These are phyloP conservation scores for Macrocentrus cingulum DNA, from an alignment of 1,140 invertebrate species.

Conservation along the genomic window DNA sequence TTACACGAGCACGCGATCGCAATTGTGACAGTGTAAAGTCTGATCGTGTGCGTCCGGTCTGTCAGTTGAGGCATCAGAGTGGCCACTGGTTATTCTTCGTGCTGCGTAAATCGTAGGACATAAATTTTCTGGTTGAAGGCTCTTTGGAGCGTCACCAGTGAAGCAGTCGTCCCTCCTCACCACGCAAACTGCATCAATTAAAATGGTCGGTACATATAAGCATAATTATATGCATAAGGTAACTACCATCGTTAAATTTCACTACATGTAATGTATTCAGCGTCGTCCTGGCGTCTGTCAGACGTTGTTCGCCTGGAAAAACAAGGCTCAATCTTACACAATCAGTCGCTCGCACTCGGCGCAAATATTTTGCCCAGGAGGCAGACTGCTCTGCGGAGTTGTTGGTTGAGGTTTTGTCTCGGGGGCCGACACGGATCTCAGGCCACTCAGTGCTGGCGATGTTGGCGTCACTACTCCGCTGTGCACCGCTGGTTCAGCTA, in stretches of 20 bases:
- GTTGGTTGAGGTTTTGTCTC: slow-evolving; percentile 63
- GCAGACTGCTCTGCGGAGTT: slow-evolving; percentile 66
- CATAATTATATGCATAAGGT: no score
- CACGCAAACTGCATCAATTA: no score
- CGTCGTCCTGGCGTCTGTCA: slow-evolving; percentile 21
- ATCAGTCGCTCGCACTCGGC: slow-evolving; percentile 90
- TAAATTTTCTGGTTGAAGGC: not conserved
- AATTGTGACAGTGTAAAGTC: slow-evolving; percentile 64
- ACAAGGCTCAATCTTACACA: slow-evolving; percentile 67
- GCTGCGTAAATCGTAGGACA: no score
- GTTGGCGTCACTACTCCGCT: slow-evolving; percentile 58
- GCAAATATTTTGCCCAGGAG: slow-evolving; percentile 87
- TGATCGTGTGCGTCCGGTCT: slow-evolving; percentile 50
- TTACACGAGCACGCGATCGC: slow-evolving; percentile 78
- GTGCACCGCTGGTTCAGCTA: slow-evolving; percentile 50
- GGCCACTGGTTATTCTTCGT: no score
- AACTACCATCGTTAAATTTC: not conserved
- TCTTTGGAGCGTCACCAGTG: not conserved
- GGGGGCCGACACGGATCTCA: slow-evolving; percentile 72
- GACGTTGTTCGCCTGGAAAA: slow-evolving; percentile 28
- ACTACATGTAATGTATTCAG: no score
- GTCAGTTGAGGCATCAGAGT: no score
- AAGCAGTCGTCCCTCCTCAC: slow-evolving; percentile 29
- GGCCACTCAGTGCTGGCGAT: slow-evolving; percentile 54
- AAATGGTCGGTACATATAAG: no score